Conservation (phyloP, 2,888 invertebrate species). For the Sturmia bella region DNA sequence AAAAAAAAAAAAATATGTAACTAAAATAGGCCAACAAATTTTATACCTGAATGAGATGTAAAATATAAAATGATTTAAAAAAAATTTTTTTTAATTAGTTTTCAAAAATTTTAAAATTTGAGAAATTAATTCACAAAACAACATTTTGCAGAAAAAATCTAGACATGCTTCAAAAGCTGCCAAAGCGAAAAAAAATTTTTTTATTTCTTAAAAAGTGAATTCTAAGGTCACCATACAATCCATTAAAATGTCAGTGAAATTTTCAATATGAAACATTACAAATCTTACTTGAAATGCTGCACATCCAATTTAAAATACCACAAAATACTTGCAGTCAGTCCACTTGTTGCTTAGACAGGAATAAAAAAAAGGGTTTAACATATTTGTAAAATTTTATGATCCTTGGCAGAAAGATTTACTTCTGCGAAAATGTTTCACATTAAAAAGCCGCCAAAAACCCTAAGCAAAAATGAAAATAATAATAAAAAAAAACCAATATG, state of each 20-base stretch:
- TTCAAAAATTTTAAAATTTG: neutral
- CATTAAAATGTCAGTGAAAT: too few species aligned
- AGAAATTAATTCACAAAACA: too few species aligned
- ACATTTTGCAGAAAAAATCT: too few species aligned
- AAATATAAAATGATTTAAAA: too few species aligned
- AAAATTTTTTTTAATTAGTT: neutral
- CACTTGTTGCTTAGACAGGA: conserved; percentile 45
- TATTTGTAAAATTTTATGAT: conserved; percentile 52
- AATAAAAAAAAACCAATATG: conserved; percentile 31
- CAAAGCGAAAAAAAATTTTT: too few species aligned
- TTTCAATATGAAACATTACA: too few species aligned
- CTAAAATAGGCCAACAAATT: neutral
- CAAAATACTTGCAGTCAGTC: conserved; percentile 8
- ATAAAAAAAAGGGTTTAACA: neutral
- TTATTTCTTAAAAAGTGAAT: too few species aligned
- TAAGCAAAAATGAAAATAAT: neutral
- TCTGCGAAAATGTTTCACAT: conserved; percentile 31
- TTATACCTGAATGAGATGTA: neutral
- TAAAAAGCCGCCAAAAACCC: conserved; percentile 61
- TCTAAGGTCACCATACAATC: too few species aligned
- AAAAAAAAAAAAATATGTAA: neutral
- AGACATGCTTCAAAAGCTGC: too few species aligned
- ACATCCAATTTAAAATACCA: too few species aligned
- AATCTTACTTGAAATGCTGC: too few species aligned
- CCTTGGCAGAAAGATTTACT: conserved; percentile 30